These are phyloP conservation scores for Gonatopus flavifemur DNA, from an alignment of 1,140 invertebrate species.

Conservation along the genomic window DNA sequence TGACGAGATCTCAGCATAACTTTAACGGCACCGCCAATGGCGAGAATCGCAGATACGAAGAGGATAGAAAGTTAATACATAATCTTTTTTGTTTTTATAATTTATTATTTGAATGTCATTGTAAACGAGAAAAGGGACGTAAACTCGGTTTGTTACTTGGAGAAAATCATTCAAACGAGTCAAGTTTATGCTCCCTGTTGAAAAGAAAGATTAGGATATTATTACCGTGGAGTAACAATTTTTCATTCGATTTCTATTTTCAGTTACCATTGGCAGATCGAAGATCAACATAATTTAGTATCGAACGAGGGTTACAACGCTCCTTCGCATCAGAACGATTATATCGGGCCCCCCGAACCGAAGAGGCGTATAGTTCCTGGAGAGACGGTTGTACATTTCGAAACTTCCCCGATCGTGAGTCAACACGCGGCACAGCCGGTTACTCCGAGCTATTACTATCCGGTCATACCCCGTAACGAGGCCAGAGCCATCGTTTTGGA, in stretches of 20 bases:
- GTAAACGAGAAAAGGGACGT: too few species aligned
- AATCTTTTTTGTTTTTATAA: background rate
- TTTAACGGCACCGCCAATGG: constrained; percentile 47
- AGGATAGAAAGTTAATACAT: constrained; percentile 45
- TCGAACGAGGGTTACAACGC: constrained; percentile 40
- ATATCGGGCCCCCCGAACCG: constrained; percentile 48
- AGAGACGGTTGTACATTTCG: constrained; percentile 51
- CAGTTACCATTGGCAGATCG: constrained; percentile 50
- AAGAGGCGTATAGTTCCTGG: constrained; percentile 50
- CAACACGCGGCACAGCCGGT: constrained; percentile 45
- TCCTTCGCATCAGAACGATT: constrained; percentile 44
- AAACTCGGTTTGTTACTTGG: too few species aligned
- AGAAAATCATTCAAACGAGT: too few species aligned
- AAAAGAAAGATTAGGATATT: too few species aligned
- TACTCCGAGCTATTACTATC: constrained; percentile 50
- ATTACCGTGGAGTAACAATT: background rate
- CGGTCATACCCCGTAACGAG: constrained; percentile 52
- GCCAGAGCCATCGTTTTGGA: constrained; percentile 64
- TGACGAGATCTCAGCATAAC: constrained; percentile 57
- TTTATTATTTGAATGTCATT: too few species aligned
- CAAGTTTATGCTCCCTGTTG: too few species aligned
- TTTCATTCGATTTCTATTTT: too few species aligned
- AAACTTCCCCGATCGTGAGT: constrained; percentile 43
- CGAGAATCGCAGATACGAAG: constrained; percentile 46
- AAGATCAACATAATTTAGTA: constrained; percentile 46